Conservation (phyloP, 2,113 vertebrate genomes). For the Passer domesticus region DNA sequence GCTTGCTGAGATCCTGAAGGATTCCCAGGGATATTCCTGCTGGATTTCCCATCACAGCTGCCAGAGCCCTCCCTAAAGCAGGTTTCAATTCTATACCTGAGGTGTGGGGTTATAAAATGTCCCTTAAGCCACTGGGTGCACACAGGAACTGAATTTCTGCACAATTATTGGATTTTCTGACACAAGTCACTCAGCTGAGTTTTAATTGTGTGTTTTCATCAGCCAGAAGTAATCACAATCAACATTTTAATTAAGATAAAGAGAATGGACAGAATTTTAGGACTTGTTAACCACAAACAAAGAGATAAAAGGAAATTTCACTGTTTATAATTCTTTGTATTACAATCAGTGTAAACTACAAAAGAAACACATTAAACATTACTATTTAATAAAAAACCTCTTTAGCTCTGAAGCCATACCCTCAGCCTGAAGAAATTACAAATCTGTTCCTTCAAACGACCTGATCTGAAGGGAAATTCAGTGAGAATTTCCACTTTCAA, state of each 20-base stretch:
- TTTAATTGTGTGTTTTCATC: neutral
- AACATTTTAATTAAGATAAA: conserved; percentile 29
- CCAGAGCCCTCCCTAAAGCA: neutral
- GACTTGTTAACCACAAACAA: neutral
- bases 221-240: conserved; percentile 24
- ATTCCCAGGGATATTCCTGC: neutral
- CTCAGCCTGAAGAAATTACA: neutral
- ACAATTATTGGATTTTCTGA: neutral
- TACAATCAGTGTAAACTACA: neutral
- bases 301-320: neutral
- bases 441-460: neutral
- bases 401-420: neutral
- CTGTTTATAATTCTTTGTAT: neutral
- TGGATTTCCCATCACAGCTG: neutral
- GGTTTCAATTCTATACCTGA: neutral
- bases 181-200: neutral
- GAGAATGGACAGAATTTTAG: neutral
- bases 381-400: neutral
- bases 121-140: neutral
- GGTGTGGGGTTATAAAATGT: neutral
- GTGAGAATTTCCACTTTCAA: neutral
- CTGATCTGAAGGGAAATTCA: neutral
- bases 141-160: neutral
- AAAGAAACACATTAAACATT: neutral
- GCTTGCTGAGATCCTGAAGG: neutral